Conservation (phyloP, 2,797 vertebrate genomes). For the Tangara arthus region DNA sequence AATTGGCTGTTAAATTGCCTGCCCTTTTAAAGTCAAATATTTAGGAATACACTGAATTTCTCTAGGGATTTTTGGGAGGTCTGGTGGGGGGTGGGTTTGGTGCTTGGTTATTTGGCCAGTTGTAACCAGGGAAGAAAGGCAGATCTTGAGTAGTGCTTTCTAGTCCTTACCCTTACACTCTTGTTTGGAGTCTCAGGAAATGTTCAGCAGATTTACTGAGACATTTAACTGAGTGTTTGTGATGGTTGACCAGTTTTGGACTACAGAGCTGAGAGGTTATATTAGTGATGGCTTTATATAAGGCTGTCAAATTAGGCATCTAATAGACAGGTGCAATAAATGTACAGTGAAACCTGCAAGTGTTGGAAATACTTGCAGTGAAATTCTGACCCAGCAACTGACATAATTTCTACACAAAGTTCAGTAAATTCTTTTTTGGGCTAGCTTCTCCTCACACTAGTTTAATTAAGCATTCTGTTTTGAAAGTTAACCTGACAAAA, state of each 20-base stretch:
- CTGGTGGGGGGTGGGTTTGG: rapidly evolving
- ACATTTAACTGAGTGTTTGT: background rate
- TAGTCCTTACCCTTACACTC: background rate
- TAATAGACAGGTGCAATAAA: background rate
- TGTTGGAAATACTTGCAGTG: background rate
- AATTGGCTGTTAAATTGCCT: background rate
- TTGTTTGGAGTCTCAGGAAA: slow-evolving; percentile 24
- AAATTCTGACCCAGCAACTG: background rate
- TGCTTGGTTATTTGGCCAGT: background rate
- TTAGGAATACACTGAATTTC: background rate
- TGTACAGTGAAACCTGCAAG: background rate
- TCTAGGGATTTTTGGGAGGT: background rate
- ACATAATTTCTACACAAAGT: background rate
- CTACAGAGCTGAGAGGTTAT: background rate
- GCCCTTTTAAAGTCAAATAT: background rate
- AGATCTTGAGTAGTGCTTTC: background rate
- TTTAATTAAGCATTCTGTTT: background rate
- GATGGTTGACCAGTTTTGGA: background rate
- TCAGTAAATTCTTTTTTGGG: background rate
- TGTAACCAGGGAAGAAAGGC: background rate
- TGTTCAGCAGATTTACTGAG: background rate
- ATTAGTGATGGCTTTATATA: background rate
- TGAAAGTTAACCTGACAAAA: background rate
- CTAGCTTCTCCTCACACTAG: background rate
- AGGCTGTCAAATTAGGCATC: background rate